Evolutionary conservation across 2,797 vertebrate genomes (phyloP).

Genomic region (Aplochiton taeniatus): DNA sequence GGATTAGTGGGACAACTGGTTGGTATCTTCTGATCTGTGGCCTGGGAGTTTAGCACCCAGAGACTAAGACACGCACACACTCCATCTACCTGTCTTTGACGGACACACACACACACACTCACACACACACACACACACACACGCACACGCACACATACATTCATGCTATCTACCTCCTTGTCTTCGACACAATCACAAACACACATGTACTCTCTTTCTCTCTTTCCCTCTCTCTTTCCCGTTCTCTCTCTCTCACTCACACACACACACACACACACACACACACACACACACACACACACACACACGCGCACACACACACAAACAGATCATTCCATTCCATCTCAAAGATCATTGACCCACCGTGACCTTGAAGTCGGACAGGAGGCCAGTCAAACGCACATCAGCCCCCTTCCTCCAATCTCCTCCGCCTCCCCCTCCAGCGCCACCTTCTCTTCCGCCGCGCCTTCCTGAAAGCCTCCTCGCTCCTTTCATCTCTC

Average conservation of each 20-base stretch:
- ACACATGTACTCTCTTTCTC: neutral
- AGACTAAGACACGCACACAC: too few relatives aligned
- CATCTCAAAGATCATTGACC: neutral
- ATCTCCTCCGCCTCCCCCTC: too few relatives aligned
- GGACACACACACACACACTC: conserved; percentile 7
- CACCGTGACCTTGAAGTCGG: too few relatives aligned
- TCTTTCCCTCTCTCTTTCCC: conserved; percentile 8
- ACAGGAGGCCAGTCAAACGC: too few relatives aligned
- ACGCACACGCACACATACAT: neutral
- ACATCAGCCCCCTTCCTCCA: too few relatives aligned
- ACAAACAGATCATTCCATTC: conserved; percentile 22
- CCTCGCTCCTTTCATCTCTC: too few relatives aligned
- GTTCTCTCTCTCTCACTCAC: conserved; percentile 31
- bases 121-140: neutral
- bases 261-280: conserved; percentile 22
- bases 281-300: neutral
- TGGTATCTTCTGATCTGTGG: too few relatives aligned
- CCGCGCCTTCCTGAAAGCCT: too few relatives aligned
- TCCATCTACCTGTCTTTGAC: conserved; percentile 14
- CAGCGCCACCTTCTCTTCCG: too few relatives aligned
- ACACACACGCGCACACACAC: conserved; percentile 1
- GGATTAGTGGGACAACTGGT: too few relatives aligned
- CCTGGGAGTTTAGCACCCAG: too few relatives aligned
- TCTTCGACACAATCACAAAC: neutral
- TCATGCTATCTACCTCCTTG: neutral